Evolutionary conservation across 2,888 invertebrate genomes (phyloP), one percentile per base, ranked within the genome.

Genomic region (Kryphioiulus occultus): DNA sequence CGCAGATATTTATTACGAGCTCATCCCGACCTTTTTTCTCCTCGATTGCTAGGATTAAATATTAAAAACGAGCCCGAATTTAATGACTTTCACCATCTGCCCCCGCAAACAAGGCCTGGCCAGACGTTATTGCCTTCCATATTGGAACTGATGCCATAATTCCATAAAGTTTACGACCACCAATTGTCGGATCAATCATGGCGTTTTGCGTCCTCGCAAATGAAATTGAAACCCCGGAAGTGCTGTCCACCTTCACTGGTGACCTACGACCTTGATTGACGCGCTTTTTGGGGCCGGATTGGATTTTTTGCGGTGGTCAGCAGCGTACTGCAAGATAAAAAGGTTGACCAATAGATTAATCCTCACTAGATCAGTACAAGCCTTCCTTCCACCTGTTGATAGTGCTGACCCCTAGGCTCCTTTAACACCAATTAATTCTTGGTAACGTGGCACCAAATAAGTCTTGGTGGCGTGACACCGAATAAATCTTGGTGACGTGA

Each of bases 21-120:
- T 68, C 68, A 68, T 68, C 68, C 26, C 22, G 68, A 9, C 19
- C 22, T 68, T 68, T 68, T 68, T 26, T 68, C 26, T 68, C 68
- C 68, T 19, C 17, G 26, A 68, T 68, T 68, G 68, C 9, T 26
- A 22, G 26, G 68, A 68, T 68, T 68, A 68, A 68, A 68, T 68
- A 68, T 68, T 68, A 68, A 68, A 68, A 68, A 68, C 26, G 68
- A 22, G 68, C 68, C 68, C 22, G 68, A 68, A 68, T 68, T 68
- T 68, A 68, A 68, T 68, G 68, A 26, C 68, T 22, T 26, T 68
- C 26, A 68, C 68, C 68, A 68, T 68, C 68, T 68, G 68, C 68
- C 68, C 68, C 22, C 68, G 68, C 68, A 1, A 68, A 68, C 68
- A 22, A 68, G 68, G 68, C 68, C 44, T 1, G 35, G 35, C 53